Evolutionary conservation across 2,113 vertebrate species (phyloP), one percentile per base, ranked within the genome.

Genomic region (Pleuronectes platessa): DNA sequence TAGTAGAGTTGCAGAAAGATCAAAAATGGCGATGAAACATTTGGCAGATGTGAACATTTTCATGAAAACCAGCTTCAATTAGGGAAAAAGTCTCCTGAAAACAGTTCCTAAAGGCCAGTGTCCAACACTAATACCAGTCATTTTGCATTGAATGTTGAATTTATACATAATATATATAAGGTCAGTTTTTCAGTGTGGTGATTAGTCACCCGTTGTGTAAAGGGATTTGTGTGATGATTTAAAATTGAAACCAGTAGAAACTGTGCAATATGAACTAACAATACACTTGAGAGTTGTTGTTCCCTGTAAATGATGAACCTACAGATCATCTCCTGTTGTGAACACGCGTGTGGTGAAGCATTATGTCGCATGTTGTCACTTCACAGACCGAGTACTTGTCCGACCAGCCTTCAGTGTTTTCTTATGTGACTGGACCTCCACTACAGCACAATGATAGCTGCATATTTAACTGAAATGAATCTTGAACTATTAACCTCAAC

Each of bases 241-340:
- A 35, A 45, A 55, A 27, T n/a, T 47, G 77, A 53, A 81, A 78
- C 55, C 60, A 84, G 74, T 81, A 58, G 67, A 54, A 56, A 74
- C 68, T 76, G 89, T 90, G 90, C 85, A 90, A 90, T 90, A 89
- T 70, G 15, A 69, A 31, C 18, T 37, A 0, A 79, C 10, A 42
- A 60, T 11, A 61, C 11, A 59, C 35, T 37, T 10, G 9, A 37
- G 35, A 12, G 42, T 13, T 55, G 4, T 71, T 26, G 15, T 67
- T 78, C 13, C 21, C 13, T 60, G 23, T 12, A 18, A 71, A 15
- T 62, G 1, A 51, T 66, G 21, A 76, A 81, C 20, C 13, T 31
- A 56, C 35, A 45, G 61, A 58, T 7, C 54, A 42, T 71, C 27
- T 66, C 61, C 7, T 31, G 31, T 49, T 76, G 23, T 68, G 14